A percentile compares a stretch with the other conserved stretches of the same genome.
Conservation (phyloP, 2,797 vertebrate genomes). For the Anomalospiza imberbis region DNA sequence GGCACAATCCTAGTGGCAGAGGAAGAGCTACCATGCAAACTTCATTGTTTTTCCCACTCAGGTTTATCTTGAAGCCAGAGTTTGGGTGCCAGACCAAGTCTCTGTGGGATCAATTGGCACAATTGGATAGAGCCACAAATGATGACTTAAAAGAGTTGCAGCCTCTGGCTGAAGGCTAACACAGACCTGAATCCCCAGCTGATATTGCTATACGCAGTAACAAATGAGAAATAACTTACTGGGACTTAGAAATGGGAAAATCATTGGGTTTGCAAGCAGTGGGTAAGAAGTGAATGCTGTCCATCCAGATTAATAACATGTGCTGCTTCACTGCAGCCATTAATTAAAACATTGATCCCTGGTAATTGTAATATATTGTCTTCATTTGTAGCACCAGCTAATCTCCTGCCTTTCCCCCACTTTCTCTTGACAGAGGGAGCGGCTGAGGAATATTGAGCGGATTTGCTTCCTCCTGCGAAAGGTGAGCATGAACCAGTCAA, state of each 20-base stretch:
- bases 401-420: background rate
- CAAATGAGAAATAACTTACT: background rate
- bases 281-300: background rate
- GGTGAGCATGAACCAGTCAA: conserved; percentile 73
- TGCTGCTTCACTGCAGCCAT: background rate
- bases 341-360: background rate
- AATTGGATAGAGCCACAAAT: background rate
- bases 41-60: background rate
- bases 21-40: background rate
- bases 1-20: background rate
- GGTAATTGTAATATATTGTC: background rate
- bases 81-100: background rate
- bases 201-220: background rate
- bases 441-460: conserved; percentile 94
- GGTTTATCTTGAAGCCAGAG: background rate
- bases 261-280: background rate
- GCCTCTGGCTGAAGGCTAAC: background rate
- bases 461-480: conserved; percentile 96
- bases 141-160: background rate
- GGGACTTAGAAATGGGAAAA: background rate
- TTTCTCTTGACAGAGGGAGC: conserved; percentile 82
- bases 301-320: background rate
- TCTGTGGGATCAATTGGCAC: background rate
- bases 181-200: background rate
- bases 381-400: background rate